phyloP scores from a whole-genome alignment of 2,888 invertebrate species.

The Lobophora halterata region DNA sequence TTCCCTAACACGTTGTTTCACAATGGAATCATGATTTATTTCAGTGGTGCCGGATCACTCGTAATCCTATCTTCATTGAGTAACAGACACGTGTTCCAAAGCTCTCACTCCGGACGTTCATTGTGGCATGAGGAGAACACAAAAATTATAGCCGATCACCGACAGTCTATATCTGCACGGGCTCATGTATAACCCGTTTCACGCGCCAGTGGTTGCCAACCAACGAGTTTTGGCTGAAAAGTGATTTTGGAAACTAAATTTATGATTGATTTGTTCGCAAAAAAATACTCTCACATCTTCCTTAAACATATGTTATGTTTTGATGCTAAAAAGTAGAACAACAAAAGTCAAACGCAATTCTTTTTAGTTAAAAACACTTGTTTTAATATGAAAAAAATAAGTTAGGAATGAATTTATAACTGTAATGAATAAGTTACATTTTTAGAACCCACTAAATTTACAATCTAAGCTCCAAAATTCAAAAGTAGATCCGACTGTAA shows the following conservation, averaged over 20 bases:
- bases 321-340: no score
- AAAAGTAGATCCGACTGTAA: neutral
- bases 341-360: no score
- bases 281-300: no score
- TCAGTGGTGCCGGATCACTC: slow-evolving; percentile 17
- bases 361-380: no score
- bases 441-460: no score
- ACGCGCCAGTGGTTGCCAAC: slow-evolving; percentile 72
- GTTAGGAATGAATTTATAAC: no score
- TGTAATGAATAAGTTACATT: no score
- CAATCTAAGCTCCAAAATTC: slow-evolving; percentile 2
- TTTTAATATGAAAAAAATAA: no score
- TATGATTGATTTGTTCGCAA: no score
- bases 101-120: slow-evolving; percentile 43
- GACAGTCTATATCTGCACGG: slow-evolving; percentile 73
- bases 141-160: slow-evolving; percentile 81
- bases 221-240: slow-evolving; percentile 15
- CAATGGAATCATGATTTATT: slow-evolving; percentile 22
- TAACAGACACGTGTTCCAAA: slow-evolving; percentile 38
- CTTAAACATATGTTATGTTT: no score
- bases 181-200: slow-evolving; percentile 77
- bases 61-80: slow-evolving; percentile 22
- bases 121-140: slow-evolving; percentile 64
- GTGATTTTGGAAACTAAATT: no score
- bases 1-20: slow-evolving; percentile 4